Evolutionary conservation across 2,797 vertebrate species (phyloP), one percentile per base, ranked within the genome.

Genomic region (Urocyon cinereoargenteus): DNA sequence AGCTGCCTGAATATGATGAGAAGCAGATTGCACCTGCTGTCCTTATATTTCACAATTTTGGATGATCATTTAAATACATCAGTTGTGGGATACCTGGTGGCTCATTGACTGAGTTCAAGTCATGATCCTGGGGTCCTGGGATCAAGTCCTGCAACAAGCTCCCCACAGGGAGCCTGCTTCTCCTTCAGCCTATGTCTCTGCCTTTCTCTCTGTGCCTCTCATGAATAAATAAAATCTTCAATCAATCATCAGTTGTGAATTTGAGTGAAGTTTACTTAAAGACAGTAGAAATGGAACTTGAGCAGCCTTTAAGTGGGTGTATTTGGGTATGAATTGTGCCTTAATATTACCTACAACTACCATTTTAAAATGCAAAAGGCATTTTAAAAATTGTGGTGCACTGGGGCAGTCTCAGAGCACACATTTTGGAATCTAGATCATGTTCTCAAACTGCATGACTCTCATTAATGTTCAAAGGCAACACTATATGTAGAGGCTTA

Each of bases 231-330:
- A 45, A 45, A 45, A 45, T 45, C 40, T 45, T 45, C 40, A 8
- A 45, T 45, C 40, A 45, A 45, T 45, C 10, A 81, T 87, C 84
- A 68, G 6, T 59, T 68, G 53, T 70, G 40, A 87, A 59, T 61
- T 70, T 87, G 18, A 36, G 34, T 93, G 31, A 79, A 70, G 87
- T 93, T 93, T 78, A 79, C 68, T 70, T 70, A 70, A 86, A 8
- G 18, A 51, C 34, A 61, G 14, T 59, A n/a, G 53, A 87, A 93
- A 28, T 49, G 28, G 21, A 59, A 70, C 73, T 49, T 70, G 28
- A 86, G 22, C 16, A 61, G 5, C 22, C 45, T 85, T 64, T 36
- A 79, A 59, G 16, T 8, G 15, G 81, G 16, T 70, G 5, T 12
- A 34, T 93, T 86, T 70, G 36, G 36, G 62, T 87, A 18, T 49